Base-by-base conservation (phyloP, 2,888 invertebrate species). In the Palloptera scutellata region DNA sequence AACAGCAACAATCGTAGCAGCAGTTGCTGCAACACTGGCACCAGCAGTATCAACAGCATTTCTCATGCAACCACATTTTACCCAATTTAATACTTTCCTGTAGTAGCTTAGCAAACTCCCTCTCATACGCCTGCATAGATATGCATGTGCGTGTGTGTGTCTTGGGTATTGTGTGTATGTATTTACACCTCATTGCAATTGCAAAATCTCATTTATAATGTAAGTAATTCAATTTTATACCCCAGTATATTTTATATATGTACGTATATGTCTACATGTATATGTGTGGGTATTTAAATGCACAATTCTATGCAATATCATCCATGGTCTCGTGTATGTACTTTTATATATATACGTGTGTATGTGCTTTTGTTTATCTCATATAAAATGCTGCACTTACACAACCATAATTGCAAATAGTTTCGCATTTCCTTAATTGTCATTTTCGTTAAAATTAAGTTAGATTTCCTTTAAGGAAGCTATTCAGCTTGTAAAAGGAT, bases 21-120 rank as follows among this genome's bases (percentile, higher is more conserved):
- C 30, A 30, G 30, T 30, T 30, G 30, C 30, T 30, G 30, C 6
- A 30, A 6, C 30, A 30, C 30, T 30, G 6, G 30, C 6, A 30
- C 3, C 30, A 30, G 6, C 30, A 30, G 30, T 30, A 30, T 30
- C 30, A 30, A 30, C 30, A 30, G 30, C 55, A 20, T 55, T 13
- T 55, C 55, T 45, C 45, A 20, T 55, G 13, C 30, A 20, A 20
- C 43, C 45, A 59, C 45, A 59, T 59, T 59, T 45, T 59, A 13
- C 43, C 17, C 45, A 45, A 42, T 43, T 59, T 43, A 59, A 45
- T 59, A 45, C 45, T 45, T 19, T 45, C 11, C n/a, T 41, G 13
- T 20, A n/a, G 17, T 10, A n/a, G 19, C 53, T 19, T 53, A 53
- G 9, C 17, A 15, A 53, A 2, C 9, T 19, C 13, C 15, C 53